Base-by-base conservation (phyloP, 2,113 vertebrate genomes). In the Zosterops borbonicus region DNA sequence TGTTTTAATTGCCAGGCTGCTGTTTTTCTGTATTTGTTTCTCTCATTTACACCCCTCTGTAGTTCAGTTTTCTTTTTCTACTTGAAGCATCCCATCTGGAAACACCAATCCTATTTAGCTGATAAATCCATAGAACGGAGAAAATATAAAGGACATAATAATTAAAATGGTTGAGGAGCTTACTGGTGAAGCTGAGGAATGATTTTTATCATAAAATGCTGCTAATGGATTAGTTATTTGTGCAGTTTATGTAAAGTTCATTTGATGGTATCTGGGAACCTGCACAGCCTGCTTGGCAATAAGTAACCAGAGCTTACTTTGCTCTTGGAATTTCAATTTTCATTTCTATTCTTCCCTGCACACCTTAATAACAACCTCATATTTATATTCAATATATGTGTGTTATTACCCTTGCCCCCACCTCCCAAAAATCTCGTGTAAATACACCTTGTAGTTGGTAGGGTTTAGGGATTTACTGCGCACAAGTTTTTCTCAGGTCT, bases 1-100 rank as follows among this genome's bases (percentile, higher is more conserved):
- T 83, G 58, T 9, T 87, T 83, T 95, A 82, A 91, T 95, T 75
- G 70, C 24, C 41, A 73, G 20, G 49, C 31, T 84, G 31, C 10
- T 80, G 50, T 29, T 65, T 67, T 80, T 69, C 79, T 87, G 3
- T 52, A 18, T 46, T 37, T 37, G 4, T 69, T 76, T 56, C 41
- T 91, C 37, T 74, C 23, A 11, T 90, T 88, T 77, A 12, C 16
- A 18, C 25, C 9, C 11, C 68, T 75, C 39, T 46, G 0, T 24
- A 11, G 25, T 76, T 90, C 59, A 21, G 7, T 65, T 87, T 64
- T 69, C 10, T 62, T 68, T 49, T 83, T 42, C 68, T 62, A 3
- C 41, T 83, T 68, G 5, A 73, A 25, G 9, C 50, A 47, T 67
- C 14, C 39, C 35, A 17, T 80, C 59, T 92, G n/a, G 42, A 90